These are phyloP conservation scores for Isotomurus palustris DNA, from an alignment of 2,888 invertebrate genomes.

Conservation along the genomic window DNA sequence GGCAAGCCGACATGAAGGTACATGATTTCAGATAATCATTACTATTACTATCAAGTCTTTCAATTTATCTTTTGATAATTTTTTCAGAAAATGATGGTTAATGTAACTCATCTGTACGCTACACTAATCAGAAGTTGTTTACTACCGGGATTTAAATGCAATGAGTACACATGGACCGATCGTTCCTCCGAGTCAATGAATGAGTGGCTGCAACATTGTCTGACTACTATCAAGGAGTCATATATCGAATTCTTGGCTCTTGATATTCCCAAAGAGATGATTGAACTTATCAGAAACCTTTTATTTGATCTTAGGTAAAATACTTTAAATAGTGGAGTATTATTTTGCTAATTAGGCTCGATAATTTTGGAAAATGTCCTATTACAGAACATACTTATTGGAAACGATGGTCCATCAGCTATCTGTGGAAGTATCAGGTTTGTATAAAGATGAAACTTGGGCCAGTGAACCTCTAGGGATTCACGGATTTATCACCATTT, in stretches of 20 bases:
- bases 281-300: conserved; percentile 76
- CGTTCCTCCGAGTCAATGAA: conserved; percentile 48
- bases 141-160: conserved; percentile 25
- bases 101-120: conserved; percentile 69
- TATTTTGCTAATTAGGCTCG: conserved; percentile 17
- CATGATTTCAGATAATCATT: conserved; percentile 11
- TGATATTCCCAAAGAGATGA: conserved; percentile 81
- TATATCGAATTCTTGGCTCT: conserved; percentile 71
- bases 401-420: conserved; percentile 78
- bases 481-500: conserved; percentile 76
- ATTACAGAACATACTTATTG: conserved; percentile 72
- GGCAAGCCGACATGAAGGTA: conserved; percentile 73
- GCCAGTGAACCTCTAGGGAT: conserved; percentile 75
- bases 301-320: conserved; percentile 72
- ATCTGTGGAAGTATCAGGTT: conserved; percentile 67
- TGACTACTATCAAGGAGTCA: conserved; percentile 73
- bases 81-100: conserved; percentile 69
- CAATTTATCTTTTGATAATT: conserved; percentile 11
- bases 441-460: conserved; percentile 77
- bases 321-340: conserved; percentile 8
- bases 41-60: not conserved
- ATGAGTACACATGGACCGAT: conserved; percentile 43
- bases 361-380: conserved; percentile 8
- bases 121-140: conserved; percentile 56
- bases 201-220: conserved; percentile 72